Base-by-base conservation (phyloP, 2,888 invertebrate genomes). In the Ashinkailepas kermadecensis region DNA sequence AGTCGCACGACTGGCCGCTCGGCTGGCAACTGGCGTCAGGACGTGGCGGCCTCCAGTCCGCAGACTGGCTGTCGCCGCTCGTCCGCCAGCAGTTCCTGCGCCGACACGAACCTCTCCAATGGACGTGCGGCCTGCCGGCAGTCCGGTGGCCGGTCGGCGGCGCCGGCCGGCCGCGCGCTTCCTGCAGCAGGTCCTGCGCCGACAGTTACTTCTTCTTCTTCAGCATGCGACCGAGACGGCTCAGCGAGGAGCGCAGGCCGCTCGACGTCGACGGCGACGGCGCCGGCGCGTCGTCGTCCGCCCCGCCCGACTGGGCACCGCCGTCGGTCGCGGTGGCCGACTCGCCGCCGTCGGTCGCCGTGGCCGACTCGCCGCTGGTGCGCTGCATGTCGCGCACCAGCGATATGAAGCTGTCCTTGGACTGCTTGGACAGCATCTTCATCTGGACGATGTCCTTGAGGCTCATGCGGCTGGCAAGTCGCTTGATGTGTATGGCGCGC, bases 401-500 rank as follows among this genome's bases (percentile, higher is more conserved):
- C 54, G 74, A 74, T 0, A 74, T 54, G 54, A 74, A 74, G 8
- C 23, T 9, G 15, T 39, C 18, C 54, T 74, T 74, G 54, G 70
- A 70, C 39, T 18, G 54, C 54, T 25, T 4, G 6, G 74, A 74
- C 74, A 74, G 58, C 8, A 81, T 82, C 13, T 82, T 58, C 10
- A 82, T 81, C 8, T 81, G 74, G 3, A 82, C 82, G 15, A 82
- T 80, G 59, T 82, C 82, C 10, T 23, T 70, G 15, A 82, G 56
- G n/a, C 80, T 81, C 57, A 81, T 23, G 21, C 65, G 59, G 62
- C 78, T 80, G 18, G 80, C 82, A 25, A 81, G 74, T 57, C 82
- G 82, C 57, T 85, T 85, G 58, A 85, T 85, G 79, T 85, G 84
- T 12, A 88, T 85, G 21, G 85, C 84, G 59, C 86, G 85, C 13